phyloP scores from a whole-genome alignment of 2,797 vertebrate genomes.

The Corythornis leucogaster region DNA sequence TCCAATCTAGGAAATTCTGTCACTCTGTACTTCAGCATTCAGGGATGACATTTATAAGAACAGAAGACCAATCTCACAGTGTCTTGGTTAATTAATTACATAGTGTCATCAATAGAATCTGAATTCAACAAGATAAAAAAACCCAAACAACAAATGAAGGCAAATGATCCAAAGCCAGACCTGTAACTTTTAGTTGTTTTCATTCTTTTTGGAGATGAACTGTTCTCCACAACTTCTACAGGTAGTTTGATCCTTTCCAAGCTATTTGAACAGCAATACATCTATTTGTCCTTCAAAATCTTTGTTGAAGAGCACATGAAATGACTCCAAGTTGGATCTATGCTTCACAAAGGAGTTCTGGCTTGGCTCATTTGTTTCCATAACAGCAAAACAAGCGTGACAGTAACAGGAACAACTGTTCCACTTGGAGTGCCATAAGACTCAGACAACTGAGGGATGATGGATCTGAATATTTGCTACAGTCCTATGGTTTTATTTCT shows the following conservation, averaged over 20 bases:
- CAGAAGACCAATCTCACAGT: not conserved
- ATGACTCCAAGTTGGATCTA: not conserved
- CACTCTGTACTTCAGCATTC: not conserved
- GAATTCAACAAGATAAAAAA: not conserved
- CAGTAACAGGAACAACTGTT: not conserved
- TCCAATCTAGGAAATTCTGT: no score
- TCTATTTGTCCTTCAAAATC: not conserved
- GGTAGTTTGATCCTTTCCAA: not conserved
- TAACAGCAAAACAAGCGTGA: not conserved
- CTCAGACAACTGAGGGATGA: not conserved
- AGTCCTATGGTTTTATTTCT: not conserved
- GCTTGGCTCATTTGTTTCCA: not conserved
- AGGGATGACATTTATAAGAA: not conserved
- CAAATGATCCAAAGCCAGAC: not conserved
- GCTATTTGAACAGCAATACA: not conserved
- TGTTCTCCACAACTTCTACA: not conserved
- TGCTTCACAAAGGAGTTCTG: not conserved
- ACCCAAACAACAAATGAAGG: not conserved
- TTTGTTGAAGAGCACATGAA: not conserved
- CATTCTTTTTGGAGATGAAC: not conserved
- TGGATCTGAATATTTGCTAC: not conserved
- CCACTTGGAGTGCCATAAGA: not conserved
- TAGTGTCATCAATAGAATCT: not conserved
- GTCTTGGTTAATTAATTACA: not conserved
- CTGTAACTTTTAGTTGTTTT: not conserved